Conservation (phyloP, 2,888 invertebrate genomes). For the Leptinotarsa tumamoca region DNA sequence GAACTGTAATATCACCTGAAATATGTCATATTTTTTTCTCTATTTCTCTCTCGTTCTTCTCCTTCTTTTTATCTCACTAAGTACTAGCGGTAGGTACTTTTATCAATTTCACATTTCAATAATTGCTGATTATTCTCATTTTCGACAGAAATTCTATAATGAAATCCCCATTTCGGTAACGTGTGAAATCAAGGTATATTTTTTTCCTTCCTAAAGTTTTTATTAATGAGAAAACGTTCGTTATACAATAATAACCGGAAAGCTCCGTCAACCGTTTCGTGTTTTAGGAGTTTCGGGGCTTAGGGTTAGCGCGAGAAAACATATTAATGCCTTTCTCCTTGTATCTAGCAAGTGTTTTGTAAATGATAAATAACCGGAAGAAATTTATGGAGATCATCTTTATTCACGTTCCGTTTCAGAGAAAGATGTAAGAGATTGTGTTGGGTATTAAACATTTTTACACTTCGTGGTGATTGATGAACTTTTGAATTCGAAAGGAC, state of each 20-base stretch:
- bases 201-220: background rate
- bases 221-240: background rate
- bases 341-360: slow-evolving; percentile 15
- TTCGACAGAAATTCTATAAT: too few relatives aligned
- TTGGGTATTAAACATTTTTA: background rate
- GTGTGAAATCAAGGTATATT: background rate
- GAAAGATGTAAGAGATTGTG: slow-evolving; percentile 3
- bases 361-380: slow-evolving; percentile 9
- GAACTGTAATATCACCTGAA: too few relatives aligned
- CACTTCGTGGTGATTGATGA: background rate
- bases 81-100: too few relatives aligned
- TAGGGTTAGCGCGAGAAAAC: slow-evolving; percentile 15
- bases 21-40: too few relatives aligned
- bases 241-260: slow-evolving; percentile 26
- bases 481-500: background rate
- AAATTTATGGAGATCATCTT: slow-evolving; percentile 6
- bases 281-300: background rate
- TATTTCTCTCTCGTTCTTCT: too few relatives aligned
- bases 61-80: too few relatives aligned
- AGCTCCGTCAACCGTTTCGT: slow-evolving; percentile 24
- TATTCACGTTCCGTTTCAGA: background rate
- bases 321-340: slow-evolving; percentile 6
- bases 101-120: background rate
- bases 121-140: too few relatives aligned
- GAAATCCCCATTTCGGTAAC: background rate